Evolutionary conservation across 2,113 vertebrate genomes (phyloP), one percentile per base, ranked within the genome.

Genomic region (Empidonax traillii): DNA sequence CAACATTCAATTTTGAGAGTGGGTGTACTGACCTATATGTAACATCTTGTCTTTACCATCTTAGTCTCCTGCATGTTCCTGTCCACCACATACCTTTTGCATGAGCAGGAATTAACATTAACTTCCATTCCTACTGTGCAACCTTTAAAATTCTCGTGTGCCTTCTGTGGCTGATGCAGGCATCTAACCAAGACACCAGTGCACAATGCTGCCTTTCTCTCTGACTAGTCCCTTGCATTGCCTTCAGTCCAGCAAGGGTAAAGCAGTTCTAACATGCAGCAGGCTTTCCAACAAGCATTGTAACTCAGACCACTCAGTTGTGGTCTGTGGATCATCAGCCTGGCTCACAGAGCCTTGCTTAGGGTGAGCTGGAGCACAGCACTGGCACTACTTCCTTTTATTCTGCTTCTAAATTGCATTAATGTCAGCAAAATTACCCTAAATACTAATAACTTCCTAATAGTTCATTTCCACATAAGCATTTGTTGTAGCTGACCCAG

Each of bases 391-490:
- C 96, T 96, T 94, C 79, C 90, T 96, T 88, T 90, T 84, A 49
- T 82, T 88, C 83, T 86, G 88, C 61, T 95, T 86, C 76, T 92
- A 46, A 96, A 96, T 92, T 90, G n/a, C 61, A 93, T 96, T 96
- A 91, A 65, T 90, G 90, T 52, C 83, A 87, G 80, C 65, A 62
- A 37, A 92, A 95, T 94, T 94, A 67, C 11, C 8, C 65, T 78
- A 65, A 90, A 80, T 78, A 61, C 79, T 95, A 95, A 96, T 92
- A 89, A 51, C 91, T 95, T 95, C 93, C 93, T 92, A 81, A 81
- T 52, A 81, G 85, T 85, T 90, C 84, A 82, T 94, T 96, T 95
- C 94, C 88, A 88, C 9, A 19, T 77, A 75, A 81, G 76, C 47
- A 30, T 84, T 94, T 86, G 59, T 63, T 85, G 44, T 88, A 81